Evolutionary conservation across 2,888 invertebrate species (phyloP).

Genomic region (Eumerus sabulonum): DNA sequence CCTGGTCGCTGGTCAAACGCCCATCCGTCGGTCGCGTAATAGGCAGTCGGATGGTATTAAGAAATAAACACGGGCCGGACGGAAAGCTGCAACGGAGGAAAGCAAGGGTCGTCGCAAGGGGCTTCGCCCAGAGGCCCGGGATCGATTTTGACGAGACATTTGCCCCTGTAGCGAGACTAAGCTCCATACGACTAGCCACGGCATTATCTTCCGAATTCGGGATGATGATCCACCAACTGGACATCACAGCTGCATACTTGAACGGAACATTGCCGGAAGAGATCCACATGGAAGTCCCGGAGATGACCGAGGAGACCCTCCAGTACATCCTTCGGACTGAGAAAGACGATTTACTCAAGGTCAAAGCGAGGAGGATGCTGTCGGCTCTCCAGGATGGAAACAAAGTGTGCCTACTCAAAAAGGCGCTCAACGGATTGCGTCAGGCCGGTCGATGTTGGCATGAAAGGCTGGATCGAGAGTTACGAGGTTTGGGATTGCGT

Average conservation of each 20-base stretch:
- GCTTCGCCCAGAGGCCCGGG: slow-evolving; percentile 15
- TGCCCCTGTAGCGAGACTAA: not conserved
- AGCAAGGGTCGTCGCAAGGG: not conserved
- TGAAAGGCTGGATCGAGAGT: not conserved
- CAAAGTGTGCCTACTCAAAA: slow-evolving; percentile 11
- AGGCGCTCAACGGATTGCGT: slow-evolving; percentile 15
- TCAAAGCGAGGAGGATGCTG: not conserved
- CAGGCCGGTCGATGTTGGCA: slow-evolving; percentile 31
- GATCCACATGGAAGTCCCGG: slow-evolving; percentile 9
- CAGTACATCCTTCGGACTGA: not conserved
- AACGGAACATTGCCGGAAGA: slow-evolving; percentile 8
- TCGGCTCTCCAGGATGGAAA: not conserved
- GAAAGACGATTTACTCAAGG: not conserved
- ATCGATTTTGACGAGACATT: slow-evolving; percentile 8
- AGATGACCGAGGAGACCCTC: slow-evolving; percentile 7
- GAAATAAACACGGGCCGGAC: no score
- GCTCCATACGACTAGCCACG: not conserved
- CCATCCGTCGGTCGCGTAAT: slow-evolving; percentile 1
- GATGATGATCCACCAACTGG: slow-evolving; percentile 8
- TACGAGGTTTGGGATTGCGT: slow-evolving; percentile 1
- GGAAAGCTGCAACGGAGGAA: slow-evolving; percentile 2
- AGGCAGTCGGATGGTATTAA: no score
- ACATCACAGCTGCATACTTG: slow-evolving; percentile 20
- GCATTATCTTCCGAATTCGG: not conserved
- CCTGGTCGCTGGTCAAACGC: slow-evolving; percentile 11